Conservation (phyloP, 2,113 vertebrate genomes). For the Cyphotilapia sp. region DNA sequence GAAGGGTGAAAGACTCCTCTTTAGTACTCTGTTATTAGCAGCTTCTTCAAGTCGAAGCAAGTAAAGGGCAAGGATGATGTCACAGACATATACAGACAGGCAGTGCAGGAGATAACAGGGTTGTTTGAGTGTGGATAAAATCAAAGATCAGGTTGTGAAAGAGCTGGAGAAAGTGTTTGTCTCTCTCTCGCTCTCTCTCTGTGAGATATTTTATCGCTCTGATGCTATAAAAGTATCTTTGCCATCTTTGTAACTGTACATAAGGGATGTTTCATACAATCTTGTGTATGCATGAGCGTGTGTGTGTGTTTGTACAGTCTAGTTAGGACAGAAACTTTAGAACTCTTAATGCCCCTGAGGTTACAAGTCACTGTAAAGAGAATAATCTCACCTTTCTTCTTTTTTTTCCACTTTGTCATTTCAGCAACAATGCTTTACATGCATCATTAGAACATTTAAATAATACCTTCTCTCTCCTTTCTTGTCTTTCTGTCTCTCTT, state of each 20-base stretch:
- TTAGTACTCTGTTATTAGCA: constrained; percentile 26
- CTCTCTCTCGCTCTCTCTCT: not conserved
- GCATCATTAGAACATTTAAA: not conserved
- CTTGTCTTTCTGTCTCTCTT: not conserved
- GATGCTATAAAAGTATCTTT: not conserved
- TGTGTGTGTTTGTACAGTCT: not conserved
- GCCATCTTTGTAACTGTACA: not conserved
- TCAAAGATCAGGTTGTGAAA: not conserved
- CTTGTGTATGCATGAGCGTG: not conserved
- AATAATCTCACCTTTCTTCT: not conserved
- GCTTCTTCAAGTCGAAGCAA: constrained; percentile 48
- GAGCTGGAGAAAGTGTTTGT: not conserved
- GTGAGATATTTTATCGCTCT: not conserved
- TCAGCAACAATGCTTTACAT: not conserved
- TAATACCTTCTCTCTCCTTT: not conserved
- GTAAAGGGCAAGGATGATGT: constrained; percentile 7
- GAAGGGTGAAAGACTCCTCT: not conserved
- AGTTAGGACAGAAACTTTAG: constrained; percentile 23
- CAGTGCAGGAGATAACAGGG: not conserved
- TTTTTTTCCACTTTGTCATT: not conserved
- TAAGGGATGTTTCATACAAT: not conserved
- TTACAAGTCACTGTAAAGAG: constrained; percentile 1
- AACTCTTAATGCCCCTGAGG: not conserved
- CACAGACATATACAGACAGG: constrained; percentile 26
- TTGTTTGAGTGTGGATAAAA: not conserved